These are phyloP conservation scores for Pycnomerus fuliginosus DNA, from an alignment of 2,888 invertebrate species.

Conservation along the genomic window DNA sequence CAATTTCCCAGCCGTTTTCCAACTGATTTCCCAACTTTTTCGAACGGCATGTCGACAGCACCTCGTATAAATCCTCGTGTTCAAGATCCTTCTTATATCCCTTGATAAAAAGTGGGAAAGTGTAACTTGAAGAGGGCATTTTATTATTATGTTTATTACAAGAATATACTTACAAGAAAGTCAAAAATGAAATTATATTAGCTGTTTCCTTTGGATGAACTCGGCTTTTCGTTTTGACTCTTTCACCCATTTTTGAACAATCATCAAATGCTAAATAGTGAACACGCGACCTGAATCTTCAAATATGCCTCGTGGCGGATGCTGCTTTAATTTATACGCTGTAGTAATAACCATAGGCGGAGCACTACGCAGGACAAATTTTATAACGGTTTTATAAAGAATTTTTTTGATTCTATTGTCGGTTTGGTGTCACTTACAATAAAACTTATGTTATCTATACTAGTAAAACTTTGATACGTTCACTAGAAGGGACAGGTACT, in stretches of 20 bases:
- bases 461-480: no score
- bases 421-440: no score
- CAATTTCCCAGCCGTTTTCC: constrained; percentile 44
- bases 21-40: constrained; percentile 36
- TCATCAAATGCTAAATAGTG: neutral
- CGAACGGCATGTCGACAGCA: constrained; percentile 51
- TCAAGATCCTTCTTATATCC: constrained; percentile 63
- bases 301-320: constrained; percentile 11
- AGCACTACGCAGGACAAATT: no score
- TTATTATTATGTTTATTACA: constrained; percentile 1
- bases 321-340: constrained; percentile 15
- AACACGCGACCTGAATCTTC: constrained; percentile 3
- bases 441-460: no score
- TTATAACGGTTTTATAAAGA: no score
- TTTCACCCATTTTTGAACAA: constrained; percentile 16
- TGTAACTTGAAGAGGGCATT: constrained; percentile 57
- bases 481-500: no score
- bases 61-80: constrained; percentile 61
- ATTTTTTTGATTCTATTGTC: no score
- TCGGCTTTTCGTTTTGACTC: constrained; percentile 10
- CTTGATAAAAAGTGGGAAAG: constrained; percentile 64
- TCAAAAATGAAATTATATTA: constrained; percentile 13
- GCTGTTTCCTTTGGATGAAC: constrained; percentile 21
- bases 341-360: constrained; percentile 4
- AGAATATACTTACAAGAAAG: constrained; percentile 19